phyloP scores from a whole-genome alignment of 2,113 vertebrate species.

The Corythaeola cristata region DNA sequence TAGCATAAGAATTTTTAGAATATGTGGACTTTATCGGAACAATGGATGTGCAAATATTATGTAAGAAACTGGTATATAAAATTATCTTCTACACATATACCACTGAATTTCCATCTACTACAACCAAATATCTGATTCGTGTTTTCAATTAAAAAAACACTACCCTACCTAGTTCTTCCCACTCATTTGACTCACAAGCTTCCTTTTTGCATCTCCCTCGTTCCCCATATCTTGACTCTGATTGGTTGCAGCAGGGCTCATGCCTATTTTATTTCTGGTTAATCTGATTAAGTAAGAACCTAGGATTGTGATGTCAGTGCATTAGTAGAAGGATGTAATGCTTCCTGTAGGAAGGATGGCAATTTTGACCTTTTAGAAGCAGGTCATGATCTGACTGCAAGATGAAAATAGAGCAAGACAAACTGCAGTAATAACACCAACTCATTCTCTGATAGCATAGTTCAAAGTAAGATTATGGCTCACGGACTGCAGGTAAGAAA shows the following conservation, averaged over 20 bases:
- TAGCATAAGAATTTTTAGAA: not conserved
- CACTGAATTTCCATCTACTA: not conserved
- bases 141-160: not conserved
- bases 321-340: not conserved
- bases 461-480: slow-evolving; percentile 10
- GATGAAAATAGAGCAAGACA: not conserved
- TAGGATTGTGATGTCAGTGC: slow-evolving; percentile 38
- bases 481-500: slow-evolving; percentile 33
- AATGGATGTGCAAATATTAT: not conserved
- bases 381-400: not conserved
- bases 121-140: not conserved
- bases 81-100: not conserved
- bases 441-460: not conserved
- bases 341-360: not conserved
- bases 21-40: not conserved
- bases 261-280: slow-evolving; percentile 30
- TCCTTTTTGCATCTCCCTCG: not conserved
- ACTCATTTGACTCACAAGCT: not conserved
- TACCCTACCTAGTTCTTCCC: not conserved
- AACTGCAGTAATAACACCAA: not conserved
- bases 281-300: slow-evolving; percentile 33
- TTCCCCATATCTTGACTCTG: not conserved
- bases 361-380: not conserved
- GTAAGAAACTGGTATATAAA: not conserved
- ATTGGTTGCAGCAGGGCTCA: not conserved